These are phyloP conservation scores for Cardiocondyla obscurior DNA, from an alignment of 1,140 invertebrate genomes.

Conservation along the genomic window DNA sequence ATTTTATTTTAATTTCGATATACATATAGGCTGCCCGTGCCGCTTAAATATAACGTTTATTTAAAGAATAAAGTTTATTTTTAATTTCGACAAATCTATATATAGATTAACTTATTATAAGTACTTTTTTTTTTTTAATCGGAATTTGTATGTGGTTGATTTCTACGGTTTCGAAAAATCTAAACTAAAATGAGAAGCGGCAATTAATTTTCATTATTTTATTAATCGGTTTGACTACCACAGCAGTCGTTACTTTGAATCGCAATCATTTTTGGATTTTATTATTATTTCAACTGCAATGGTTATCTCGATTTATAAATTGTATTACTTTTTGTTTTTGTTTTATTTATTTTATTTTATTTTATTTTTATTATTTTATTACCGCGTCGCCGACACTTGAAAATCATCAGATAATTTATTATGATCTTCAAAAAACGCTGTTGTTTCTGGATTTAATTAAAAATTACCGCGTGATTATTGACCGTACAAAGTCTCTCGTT, in stretches of 20 bases:
- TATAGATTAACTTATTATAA: neutral
- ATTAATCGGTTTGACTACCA: no score
- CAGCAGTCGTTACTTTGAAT: no score
- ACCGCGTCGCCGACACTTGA: no score
- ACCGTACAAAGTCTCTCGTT: neutral
- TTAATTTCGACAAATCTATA: neutral
- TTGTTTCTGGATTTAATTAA: neutral
- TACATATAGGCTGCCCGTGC: neutral
- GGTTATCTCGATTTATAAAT: no score
- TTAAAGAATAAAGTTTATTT: neutral
- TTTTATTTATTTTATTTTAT: no score
- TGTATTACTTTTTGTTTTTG: no score
- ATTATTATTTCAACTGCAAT: no score
- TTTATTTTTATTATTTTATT: no score
- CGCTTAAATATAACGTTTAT: neutral
- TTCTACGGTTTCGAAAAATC: neutral
- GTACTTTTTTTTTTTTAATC: no score
- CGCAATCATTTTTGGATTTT: no score
- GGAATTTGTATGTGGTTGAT: neutral
- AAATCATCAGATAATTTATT: neutral
- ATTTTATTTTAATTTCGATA: neutral
- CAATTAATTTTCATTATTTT: neutral
- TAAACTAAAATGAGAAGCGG: neutral
- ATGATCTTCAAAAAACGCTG: neutral
- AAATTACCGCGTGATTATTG: constrained; percentile 10